A percentile compares a stretch with the other conserved stretches of the same genome.
phyloP scores from a whole-genome alignment of 2,113 vertebrate species.

The Symphodus melops region DNA sequence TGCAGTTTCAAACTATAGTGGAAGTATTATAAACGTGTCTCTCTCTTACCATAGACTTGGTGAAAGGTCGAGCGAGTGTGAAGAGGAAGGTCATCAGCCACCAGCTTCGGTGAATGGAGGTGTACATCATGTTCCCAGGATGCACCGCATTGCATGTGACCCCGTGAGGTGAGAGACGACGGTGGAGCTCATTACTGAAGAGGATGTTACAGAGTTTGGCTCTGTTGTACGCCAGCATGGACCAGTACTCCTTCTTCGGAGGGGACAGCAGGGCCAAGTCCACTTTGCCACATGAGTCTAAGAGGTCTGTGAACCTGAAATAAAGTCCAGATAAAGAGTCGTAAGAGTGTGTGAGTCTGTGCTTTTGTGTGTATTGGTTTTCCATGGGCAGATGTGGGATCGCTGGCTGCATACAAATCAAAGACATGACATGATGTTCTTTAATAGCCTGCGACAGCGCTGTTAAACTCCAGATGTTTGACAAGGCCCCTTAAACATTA shows the following conservation, averaged over 20 bases:
- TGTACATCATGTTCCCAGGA: constrained; percentile 97
- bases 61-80: constrained; percentile 93
- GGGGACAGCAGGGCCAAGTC: constrained; percentile 90
- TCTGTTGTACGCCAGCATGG: constrained; percentile 96
- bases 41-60: constrained; percentile 95
- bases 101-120: constrained; percentile 91
- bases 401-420: constrained; percentile 91
- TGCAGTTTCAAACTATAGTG: constrained; percentile 7
- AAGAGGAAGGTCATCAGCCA: constrained; percentile 96
- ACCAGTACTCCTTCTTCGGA: constrained; percentile 91
- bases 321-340: constrained; percentile 24
- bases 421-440: constrained; percentile 94
- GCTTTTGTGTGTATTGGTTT: constrained; percentile 3
- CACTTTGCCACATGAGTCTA: constrained; percentile 88
- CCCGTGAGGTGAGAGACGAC: constrained; percentile 89
- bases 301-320: constrained; percentile 92
- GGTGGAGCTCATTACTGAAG: constrained; percentile 93
- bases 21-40: background rate
- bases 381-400: constrained; percentile 59
- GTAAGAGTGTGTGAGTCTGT: constrained; percentile 1
- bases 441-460: constrained; percentile 97
- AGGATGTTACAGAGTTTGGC: constrained; percentile 97
- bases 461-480: constrained; percentile 98
- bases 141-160: constrained; percentile 92
- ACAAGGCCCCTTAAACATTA: constrained; percentile 82